These are phyloP conservation scores for Octonoba sinensis DNA, from an alignment of 2,888 invertebrate species.

Conservation along the genomic window DNA sequence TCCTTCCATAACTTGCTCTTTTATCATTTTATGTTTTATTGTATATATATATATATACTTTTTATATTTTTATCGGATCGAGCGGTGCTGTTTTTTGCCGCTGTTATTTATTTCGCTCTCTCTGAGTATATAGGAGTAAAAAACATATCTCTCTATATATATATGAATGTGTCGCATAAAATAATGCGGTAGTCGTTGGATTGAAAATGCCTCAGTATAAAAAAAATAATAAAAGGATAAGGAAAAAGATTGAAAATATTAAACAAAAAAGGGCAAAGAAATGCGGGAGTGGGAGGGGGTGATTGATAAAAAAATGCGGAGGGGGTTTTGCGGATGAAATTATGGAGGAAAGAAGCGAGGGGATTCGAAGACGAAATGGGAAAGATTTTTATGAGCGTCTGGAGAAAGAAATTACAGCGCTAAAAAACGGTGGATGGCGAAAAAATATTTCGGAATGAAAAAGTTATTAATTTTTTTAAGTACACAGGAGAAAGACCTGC, in stretches of 20 bases:
- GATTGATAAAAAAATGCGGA: constrained; percentile 2
- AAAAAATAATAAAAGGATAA: constrained; percentile 4
- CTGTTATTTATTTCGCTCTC: constrained; percentile 30
- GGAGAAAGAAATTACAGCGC: constrained; percentile 21
- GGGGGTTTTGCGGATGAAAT: constrained; percentile 25
- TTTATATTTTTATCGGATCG: background rate
- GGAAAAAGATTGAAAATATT: constrained; percentile 10
- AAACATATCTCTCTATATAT: constrained; percentile 12
- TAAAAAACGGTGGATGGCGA: constrained; percentile 25
- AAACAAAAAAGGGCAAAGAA: constrained; percentile 1
- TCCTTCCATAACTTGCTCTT: constrained; percentile 56
- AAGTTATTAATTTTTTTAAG: constrained; percentile 32
- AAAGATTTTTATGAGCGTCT: constrained; percentile 42
- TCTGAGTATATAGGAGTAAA: constrained; percentile 17
- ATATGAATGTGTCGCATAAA: constrained; percentile 50
- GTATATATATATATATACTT: constrained; percentile 54
- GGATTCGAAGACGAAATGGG: constrained; percentile 25
- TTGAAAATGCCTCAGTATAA: constrained; percentile 1
- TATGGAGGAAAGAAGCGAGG: constrained; percentile 11
- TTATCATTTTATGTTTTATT: constrained; percentile 65
- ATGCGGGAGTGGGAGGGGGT: constrained; percentile 4
- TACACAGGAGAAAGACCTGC: constrained; percentile 8
- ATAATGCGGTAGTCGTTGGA: constrained; percentile 41
- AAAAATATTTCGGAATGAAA: constrained; percentile 22
- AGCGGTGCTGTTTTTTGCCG: constrained; percentile 6